Evolutionary conservation across 2,888 invertebrate species (phyloP), one percentile per base, ranked within the genome.

Genomic region (Lasioglossum morio): DNA sequence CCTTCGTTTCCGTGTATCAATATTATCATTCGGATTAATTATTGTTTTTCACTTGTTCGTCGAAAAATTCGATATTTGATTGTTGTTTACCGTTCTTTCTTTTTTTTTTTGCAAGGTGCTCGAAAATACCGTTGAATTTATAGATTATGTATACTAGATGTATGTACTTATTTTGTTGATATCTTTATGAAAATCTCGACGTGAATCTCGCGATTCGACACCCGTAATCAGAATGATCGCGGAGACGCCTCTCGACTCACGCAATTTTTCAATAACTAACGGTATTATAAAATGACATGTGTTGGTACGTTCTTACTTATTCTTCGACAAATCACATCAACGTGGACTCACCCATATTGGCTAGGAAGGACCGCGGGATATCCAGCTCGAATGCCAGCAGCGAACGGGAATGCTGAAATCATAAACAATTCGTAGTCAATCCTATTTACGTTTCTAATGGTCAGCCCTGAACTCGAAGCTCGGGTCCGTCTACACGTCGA

Each of bases 291-390:
- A 34, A 86, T 74, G 79, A 91, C 85, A 87, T 74, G 43, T 70
- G 37, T 90, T 19, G 63, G 19, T 63, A 87, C 40, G 75, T 81
- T 85, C 72, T 86, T 84, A 86, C 84, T 69, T 87, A 77, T 81
- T 43, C 40, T 60, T 82, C 34, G 76, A 89, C 86, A 92, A 92
- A 85, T 86, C 89, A 90, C 89, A 86, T 89, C 84, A 88, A 88
- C 82, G 85, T 86, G 77, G 87, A 97, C 98, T 98, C 96, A 98
- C 98, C 98, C 98, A 94, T 98, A 98, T 95, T 97, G 98, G 90
- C 98, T 96, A 85, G 97, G 98, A 93, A 98, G 96, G 88, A 98
- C 97, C 75, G 97, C 96, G 80, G 97, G 98, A 95, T 98, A 98
- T 89, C 98, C 98, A 88, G 98, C 96, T 90, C 98, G 96, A 87